Evolutionary conservation across 2,888 invertebrate genomes (phyloP).

Genomic region (Cotesia congregata): DNA sequence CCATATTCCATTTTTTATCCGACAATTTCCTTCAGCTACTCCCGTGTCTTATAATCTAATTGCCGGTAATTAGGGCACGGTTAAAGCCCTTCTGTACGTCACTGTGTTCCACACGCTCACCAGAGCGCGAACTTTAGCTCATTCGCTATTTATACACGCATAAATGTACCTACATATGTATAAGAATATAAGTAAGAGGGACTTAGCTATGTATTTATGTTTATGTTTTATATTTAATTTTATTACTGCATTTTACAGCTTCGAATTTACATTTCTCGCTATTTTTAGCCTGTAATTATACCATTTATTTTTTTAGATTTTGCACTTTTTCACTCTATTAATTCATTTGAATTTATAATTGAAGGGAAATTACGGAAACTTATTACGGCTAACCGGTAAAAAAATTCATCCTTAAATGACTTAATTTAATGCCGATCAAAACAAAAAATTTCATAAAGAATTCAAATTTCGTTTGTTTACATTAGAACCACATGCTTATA

Average conservation of each 20-base stretch:
- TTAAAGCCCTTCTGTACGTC: conserved; percentile 43
- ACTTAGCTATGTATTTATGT: not conserved
- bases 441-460: too few relatives aligned
- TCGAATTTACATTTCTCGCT: not conserved
- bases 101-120: conserved; percentile 29
- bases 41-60: conserved; percentile 41
- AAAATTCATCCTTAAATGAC: too few relatives aligned
- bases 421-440: too few relatives aligned
- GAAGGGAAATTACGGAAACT: too few relatives aligned
- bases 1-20: conserved; percentile 15
- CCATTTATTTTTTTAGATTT: not conserved
- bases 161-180: not conserved
- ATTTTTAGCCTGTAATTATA: not conserved
- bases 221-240: not conserved
- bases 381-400: too few relatives aligned
- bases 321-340: not conserved
- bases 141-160: not conserved
- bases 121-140: conserved; percentile 24
- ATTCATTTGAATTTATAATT: not conserved
- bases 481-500: too few relatives aligned
- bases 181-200: not conserved
- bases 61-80: conserved; percentile 47
- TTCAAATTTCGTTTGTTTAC: too few relatives aligned
- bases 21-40: conserved; percentile 32
- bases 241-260: not conserved